Percentiles rank a stretch among this genome's conserved stretches.
phyloP scores from a whole-genome alignment of 2,888 invertebrate species.

The Drosophila nigricruria region DNA sequence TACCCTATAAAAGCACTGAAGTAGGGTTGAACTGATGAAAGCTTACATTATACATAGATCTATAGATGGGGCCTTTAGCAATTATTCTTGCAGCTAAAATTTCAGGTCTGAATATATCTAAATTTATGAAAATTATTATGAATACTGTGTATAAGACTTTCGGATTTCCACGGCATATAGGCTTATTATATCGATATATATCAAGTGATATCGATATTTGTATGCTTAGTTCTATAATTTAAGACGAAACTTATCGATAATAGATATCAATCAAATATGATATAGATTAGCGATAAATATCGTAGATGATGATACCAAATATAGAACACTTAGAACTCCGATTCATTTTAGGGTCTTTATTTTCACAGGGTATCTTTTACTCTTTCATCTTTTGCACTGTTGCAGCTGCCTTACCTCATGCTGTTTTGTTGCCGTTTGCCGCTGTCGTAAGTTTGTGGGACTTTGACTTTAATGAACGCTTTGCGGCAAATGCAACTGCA shows the following conservation, averaged over 20 bases:
- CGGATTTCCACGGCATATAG: too few relatives aligned
- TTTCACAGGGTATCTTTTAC: slow-evolving; percentile 11
- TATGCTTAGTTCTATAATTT: background rate
- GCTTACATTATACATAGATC: background rate
- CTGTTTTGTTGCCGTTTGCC: slow-evolving; percentile 30
- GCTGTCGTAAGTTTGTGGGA: slow-evolving; percentile 55
- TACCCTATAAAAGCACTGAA: slow-evolving; percentile 30
- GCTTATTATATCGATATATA: too few relatives aligned
- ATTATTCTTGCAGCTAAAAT: background rate
- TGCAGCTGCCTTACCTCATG: slow-evolving; percentile 28
- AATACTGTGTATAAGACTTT: too few relatives aligned
- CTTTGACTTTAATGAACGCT: slow-evolving; percentile 75
- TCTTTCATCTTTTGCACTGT: background rate
- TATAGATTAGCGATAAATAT: too few relatives aligned
- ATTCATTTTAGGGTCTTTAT: background rate
- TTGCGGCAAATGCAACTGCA: slow-evolving; percentile 50
- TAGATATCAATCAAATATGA: background rate
- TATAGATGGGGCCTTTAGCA: background rate
- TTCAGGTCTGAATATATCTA: background rate
- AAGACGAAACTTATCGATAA: background rate
- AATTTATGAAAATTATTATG: background rate
- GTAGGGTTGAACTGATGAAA: background rate
- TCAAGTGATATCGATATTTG: too few relatives aligned
- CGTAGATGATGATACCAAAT: too few relatives aligned
- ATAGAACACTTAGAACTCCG: background rate